Evolutionary conservation across 1,140 invertebrate species (phyloP).

Genomic region (Kradibia gibbosae): DNA sequence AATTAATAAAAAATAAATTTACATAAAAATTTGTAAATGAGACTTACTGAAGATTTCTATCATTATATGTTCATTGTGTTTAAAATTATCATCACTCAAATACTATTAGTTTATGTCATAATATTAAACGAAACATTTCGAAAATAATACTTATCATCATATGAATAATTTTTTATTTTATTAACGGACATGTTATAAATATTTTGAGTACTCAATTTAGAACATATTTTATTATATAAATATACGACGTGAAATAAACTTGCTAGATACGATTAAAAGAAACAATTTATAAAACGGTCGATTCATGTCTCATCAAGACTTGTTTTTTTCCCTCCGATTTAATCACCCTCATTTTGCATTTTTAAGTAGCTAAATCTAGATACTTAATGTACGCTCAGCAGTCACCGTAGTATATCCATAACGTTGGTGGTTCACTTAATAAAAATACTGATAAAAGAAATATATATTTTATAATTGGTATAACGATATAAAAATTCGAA

Average conservation of each 20-base stretch:
- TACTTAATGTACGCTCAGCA: background rate
- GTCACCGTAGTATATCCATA: background rate
- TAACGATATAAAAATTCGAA: background rate
- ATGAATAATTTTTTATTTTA: no score
- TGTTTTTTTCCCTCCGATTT: background rate
- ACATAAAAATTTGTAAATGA: no score
- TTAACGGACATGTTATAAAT: no score
- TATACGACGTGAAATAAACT: background rate
- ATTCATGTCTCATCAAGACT: background rate
- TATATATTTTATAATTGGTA: background rate
- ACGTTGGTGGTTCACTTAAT: background rate
- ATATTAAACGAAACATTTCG: no score
- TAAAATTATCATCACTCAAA: no score
- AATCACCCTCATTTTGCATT: constrained; percentile 2
- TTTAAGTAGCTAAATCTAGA: background rate
- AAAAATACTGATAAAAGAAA: background rate
- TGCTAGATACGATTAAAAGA: background rate
- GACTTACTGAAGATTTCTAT: no score
- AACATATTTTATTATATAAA: background rate
- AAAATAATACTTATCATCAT: no score
- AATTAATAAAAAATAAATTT: no score
- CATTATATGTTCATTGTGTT: no score
- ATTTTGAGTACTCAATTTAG: no score
- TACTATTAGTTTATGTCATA: no score
- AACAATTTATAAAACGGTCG: background rate